Percentiles rank a stretch among this genome's conserved stretches.
These are phyloP conservation scores for Amblyraja radiata DNA, from an alignment of 2,797 vertebrate genomes.

Conservation along the genomic window DNA sequence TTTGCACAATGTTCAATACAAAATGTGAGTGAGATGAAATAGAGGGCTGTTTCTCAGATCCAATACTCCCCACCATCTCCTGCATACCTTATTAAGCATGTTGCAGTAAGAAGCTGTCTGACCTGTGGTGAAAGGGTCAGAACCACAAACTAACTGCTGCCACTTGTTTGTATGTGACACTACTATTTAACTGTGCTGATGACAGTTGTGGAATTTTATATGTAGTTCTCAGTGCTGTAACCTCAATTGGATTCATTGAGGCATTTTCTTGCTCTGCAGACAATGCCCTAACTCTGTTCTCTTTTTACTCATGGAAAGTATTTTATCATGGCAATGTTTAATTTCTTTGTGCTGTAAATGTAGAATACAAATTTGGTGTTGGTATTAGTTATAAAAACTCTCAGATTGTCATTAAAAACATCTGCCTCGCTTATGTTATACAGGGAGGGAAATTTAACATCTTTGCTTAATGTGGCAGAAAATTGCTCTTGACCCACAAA, in stretches of 20 bases:
- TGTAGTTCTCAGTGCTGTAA: too few species aligned
- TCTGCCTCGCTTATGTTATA: too few species aligned
- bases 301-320: not conserved
- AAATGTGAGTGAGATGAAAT: not conserved
- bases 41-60: not conserved
- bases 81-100: not conserved
- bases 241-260: not conserved
- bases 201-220: not conserved
- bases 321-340: too few species aligned
- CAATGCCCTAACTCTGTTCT: not conserved
- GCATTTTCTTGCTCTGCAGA: not conserved
- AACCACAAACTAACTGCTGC: not conserved
- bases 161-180: not conserved
- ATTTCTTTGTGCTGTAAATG: too few species aligned
- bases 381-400: too few species aligned
- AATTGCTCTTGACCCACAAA: too few species aligned
- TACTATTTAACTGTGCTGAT: not conserved
- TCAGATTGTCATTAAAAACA: too few species aligned
- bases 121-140: not conserved
- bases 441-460: too few species aligned
- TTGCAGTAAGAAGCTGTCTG: not conserved
- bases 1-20: not conserved
- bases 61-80: not conserved
- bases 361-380: too few species aligned
- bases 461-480: too few species aligned